Conservation (phyloP, 2,888 invertebrate genomes). For the Ennomos erosarius region DNA sequence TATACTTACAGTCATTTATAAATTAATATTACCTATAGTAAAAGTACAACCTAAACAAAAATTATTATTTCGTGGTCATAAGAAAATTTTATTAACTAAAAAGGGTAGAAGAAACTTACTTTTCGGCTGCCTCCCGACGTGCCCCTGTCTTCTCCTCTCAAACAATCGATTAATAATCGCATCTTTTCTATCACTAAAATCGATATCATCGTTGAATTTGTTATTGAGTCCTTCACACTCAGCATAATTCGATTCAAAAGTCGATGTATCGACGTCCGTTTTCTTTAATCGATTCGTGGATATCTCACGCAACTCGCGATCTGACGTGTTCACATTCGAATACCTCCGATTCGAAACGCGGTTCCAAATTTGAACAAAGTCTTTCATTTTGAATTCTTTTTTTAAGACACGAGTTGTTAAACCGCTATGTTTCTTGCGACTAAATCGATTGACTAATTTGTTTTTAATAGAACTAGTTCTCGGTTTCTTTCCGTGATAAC, state of each 20-base stretch:
- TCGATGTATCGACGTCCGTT: slow-evolving; percentile 60
- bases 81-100: background rate
- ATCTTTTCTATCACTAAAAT: slow-evolving; percentile 67
- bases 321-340: slow-evolving; percentile 78
- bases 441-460: slow-evolving; percentile 17
- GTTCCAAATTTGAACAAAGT: slow-evolving; percentile 86
- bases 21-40: too few relatives aligned
- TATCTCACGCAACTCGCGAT: slow-evolving; percentile 66
- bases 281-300: slow-evolving; percentile 62
- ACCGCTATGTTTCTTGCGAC: slow-evolving; percentile 5
- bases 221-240: slow-evolving; percentile 74
- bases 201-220: slow-evolving; percentile 65
- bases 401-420: slow-evolving; percentile 5
- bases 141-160: slow-evolving; percentile 65
- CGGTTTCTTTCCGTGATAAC: slow-evolving; percentile 17
- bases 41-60: too few relatives aligned
- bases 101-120: slow-evolving; percentile 59
- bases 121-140: slow-evolving; percentile 69
- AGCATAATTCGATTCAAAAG: slow-evolving; percentile 63
- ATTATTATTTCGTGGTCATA: too few relatives aligned
- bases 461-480: slow-evolving; percentile 23
- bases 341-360: slow-evolving; percentile 82
- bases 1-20: too few relatives aligned
- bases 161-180: slow-evolving; percentile 75
- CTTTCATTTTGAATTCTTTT: slow-evolving; percentile 81